These are phyloP conservation scores for Callipepla squamata DNA, from an alignment of 2,113 vertebrate genomes.

Conservation along the genomic window DNA sequence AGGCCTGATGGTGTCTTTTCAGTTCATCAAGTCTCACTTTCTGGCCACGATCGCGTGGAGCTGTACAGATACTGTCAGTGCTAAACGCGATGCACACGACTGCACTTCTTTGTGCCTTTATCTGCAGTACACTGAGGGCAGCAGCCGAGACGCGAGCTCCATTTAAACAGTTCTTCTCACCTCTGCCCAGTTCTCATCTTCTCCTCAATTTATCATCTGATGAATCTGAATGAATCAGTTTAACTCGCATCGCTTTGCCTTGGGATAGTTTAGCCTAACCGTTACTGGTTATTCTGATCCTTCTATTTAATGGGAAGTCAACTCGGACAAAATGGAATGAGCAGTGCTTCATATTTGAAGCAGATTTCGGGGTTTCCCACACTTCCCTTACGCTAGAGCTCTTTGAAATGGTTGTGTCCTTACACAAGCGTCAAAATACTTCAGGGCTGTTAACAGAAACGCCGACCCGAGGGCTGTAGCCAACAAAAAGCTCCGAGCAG, in stretches of 20 bases:
- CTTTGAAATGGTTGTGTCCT: not conserved
- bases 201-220: not conserved
- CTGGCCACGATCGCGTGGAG: not conserved
- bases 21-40: not conserved
- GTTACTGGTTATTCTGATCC: conserved; percentile 6
- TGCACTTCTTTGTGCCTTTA: not conserved
- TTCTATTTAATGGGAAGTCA: not conserved
- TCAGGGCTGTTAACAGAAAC: too few relatives aligned
- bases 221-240: conserved; percentile 25
- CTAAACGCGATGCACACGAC: not conserved
- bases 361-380: not conserved
- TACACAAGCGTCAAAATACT: not conserved
- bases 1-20: not conserved
- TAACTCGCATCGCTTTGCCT: conserved; percentile 32
- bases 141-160: not conserved
- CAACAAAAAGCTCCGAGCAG: not conserved
- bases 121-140: not conserved
- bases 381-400: not conserved
- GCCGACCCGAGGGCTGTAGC: not conserved
- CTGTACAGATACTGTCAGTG: not conserved
- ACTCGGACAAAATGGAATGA: not conserved
- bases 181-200: not conserved
- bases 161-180: not conserved
- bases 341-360: not conserved
- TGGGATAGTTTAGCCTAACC: conserved; percentile 44